Evolutionary conservation across 1,140 invertebrate species (phyloP).

Genomic region (Camponotus floridanus): DNA sequence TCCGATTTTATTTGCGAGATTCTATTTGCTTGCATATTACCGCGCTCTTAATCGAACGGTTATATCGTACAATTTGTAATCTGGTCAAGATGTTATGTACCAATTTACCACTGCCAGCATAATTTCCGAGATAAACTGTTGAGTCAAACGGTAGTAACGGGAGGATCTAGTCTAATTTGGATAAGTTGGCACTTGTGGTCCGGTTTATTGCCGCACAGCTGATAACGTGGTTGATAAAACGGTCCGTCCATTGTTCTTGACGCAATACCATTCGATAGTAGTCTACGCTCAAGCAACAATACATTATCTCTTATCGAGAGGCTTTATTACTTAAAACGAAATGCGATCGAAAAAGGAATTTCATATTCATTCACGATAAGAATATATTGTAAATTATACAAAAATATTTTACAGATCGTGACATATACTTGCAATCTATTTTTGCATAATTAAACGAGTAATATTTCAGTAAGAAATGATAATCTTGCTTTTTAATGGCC

Average conservation of each 20-base stretch:
- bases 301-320: slow-evolving; percentile 18
- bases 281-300: neutral
- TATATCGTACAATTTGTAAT: neutral
- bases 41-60: neutral
- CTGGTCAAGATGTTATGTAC: neutral
- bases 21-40: neutral
- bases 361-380: neutral
- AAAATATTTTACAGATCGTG: neutral
- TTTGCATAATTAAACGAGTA: neutral
- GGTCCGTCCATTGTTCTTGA: slow-evolving; percentile 15
- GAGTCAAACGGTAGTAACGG: slow-evolving; percentile 16
- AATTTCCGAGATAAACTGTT: slow-evolving; percentile 54
- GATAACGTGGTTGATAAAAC: slow-evolving; percentile 26
- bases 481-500: no score
- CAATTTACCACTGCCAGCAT: slow-evolving; percentile 34
- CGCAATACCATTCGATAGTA: slow-evolving; percentile 18
- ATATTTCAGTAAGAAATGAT: neutral
- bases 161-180: slow-evolving; percentile 69
- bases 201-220: slow-evolving; percentile 59
- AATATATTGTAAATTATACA: neutral
- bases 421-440: no score
- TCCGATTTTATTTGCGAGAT: slow-evolving; percentile 17
- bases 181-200: slow-evolving; percentile 78
- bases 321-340: slow-evolving; percentile 15
- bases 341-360: slow-evolving; percentile 18